A percentile compares a stretch with the other conserved stretches of the same genome.
These are phyloP conservation scores for Lineus longissimus DNA, from an alignment of 1,140 invertebrate genomes.

Conservation along the genomic window DNA sequence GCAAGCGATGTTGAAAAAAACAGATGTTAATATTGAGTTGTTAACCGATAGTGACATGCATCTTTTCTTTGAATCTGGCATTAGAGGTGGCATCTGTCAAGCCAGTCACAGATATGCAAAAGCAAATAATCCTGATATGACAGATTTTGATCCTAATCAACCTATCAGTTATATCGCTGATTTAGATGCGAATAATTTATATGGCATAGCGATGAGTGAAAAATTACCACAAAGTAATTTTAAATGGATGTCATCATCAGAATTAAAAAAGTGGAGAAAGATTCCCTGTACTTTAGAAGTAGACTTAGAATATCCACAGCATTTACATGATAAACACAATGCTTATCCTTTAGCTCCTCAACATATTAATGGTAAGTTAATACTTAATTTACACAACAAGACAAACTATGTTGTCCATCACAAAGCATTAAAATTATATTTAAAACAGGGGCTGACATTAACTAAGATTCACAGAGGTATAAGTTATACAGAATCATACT, in stretches of 20 bases:
- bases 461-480: no score
- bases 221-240: slow-evolving; percentile 20
- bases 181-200: no score
- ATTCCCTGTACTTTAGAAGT: slow-evolving; percentile 52
- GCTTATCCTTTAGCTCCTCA: slow-evolving; percentile 56
- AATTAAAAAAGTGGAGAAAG: slow-evolving; percentile 37
- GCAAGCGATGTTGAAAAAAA: no score
- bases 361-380: slow-evolving; percentile 17
- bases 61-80: slow-evolving; percentile 34
- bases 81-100: slow-evolving; percentile 25
- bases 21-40: no score
- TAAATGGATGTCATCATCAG: no score
- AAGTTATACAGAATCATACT: no score
- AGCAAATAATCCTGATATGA: slow-evolving; percentile 25
- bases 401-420: slow-evolving; percentile 20
- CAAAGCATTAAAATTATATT: no score
- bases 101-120: no score
- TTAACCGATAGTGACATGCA: slow-evolving; percentile 32
- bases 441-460: no score
- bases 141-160: slow-evolving; percentile 17
- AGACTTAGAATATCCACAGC: slow-evolving; percentile 37
- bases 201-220: slow-evolving; percentile 27
- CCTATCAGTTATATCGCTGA: slow-evolving; percentile 27
- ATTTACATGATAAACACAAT: slow-evolving; percentile 57
- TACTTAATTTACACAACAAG: slow-evolving; percentile 22